Evolutionary conservation across 2,113 vertebrate species (phyloP).

Genomic region (Coreoperca whiteheadi): DNA sequence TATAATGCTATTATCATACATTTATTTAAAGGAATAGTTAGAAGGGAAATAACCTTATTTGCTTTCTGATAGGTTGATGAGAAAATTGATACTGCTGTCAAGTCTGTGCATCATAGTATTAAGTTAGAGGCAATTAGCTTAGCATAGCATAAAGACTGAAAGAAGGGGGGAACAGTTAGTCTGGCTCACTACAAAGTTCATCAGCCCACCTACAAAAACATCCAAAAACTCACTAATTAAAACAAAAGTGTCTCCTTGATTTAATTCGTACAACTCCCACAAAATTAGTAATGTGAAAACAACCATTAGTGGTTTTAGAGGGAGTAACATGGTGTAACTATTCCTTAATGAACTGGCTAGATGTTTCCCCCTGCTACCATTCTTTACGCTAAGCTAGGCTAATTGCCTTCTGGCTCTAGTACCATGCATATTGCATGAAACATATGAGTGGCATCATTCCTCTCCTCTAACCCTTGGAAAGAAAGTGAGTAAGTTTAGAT

Average conservation of each 20-base stretch:
- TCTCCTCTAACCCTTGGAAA: neutral
- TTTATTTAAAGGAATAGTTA: too few relatives aligned
- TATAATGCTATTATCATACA: too few relatives aligned
- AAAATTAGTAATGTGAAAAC: neutral
- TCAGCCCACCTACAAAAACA: neutral
- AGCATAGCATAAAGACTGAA: neutral
- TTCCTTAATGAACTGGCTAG: too few relatives aligned
- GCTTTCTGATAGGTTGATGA: neutral
- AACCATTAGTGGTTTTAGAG: neutral
- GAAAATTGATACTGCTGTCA: neutral
- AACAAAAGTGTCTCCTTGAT: too few relatives aligned
- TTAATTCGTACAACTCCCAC: too few relatives aligned
- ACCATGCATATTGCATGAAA: neutral
- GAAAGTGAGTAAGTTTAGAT: neutral
- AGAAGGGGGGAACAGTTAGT: neutral
- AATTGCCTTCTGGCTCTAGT: too few relatives aligned
- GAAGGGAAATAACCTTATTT: neutral
- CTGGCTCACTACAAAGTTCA: neutral
- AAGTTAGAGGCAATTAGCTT: neutral
- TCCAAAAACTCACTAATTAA: neutral
- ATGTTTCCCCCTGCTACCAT: neutral
- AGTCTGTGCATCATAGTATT: neutral
- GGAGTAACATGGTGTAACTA: neutral
- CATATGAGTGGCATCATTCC: neutral
- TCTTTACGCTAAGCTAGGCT: slow-evolving; percentile 12